Evolutionary conservation across 1,140 invertebrate species (phyloP), one percentile per base, ranked within the genome.

Genomic region (Bombus balteatus): DNA sequence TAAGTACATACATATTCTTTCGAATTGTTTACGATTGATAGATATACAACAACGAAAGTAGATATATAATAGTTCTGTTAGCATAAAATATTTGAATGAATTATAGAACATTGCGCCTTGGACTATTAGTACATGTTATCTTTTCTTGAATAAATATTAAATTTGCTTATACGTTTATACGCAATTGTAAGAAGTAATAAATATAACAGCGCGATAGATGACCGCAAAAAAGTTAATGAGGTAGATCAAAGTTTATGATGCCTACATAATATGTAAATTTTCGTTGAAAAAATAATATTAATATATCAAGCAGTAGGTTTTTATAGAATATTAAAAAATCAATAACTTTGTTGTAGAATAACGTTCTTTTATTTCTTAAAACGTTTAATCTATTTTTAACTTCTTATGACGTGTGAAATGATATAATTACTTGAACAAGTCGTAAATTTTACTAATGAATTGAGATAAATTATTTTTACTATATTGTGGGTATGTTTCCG

Each of bases 281-380:
- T n/a, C 1, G 18, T 15, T 10, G 4, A 9, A 18, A 57, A 43
- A 81, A 57, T 41, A 57, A 22, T 28, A 68, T 37, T 39, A 18
- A 43, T 41, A 8, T 34, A 34, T 47, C 34, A 34, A 80, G 34
- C 22, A 53, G 68, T 62, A 62, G 34, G 32, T 43, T 62, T 39
- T n/a, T 65, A 39, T 28, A 47, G 9, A 22, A 57, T 53, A 81
- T 79, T 84, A 37, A 87, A 86, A 83, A 83, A 87, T 87, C 85
- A 87, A 87, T 87, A 87, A 73, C 34, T 32, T 22, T 18, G 43
- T 68, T 78, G 22, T 78, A 59, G 10, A 77, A 74, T 84, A 71
- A 84, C 66, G 39, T 74, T 74, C 25, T 77, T 83, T 34, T 5
- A 57, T 37, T 47, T 73, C 15, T 47, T 53, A 12, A 37, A 87